phyloP scores from a whole-genome alignment of 2,888 invertebrate species.

The Ophion ventricosus region DNA sequence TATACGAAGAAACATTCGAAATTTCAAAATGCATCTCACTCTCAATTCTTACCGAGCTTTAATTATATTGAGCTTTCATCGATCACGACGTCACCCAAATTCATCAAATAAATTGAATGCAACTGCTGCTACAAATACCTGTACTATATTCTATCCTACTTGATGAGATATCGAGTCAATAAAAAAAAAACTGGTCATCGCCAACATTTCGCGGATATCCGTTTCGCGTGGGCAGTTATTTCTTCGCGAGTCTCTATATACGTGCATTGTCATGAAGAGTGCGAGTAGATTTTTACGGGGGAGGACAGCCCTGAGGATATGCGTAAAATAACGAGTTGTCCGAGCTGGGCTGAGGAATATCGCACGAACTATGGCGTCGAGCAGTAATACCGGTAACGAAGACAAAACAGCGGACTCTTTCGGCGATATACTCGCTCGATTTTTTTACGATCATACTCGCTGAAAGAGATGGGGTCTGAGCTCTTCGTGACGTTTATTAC shows the following conservation, averaged over 20 bases:
- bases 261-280: neutral
- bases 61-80: neutral
- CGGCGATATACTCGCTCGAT: slow-evolving; percentile 36
- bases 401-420: neutral
- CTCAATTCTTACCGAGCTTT: neutral
- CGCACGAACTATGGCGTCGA: slow-evolving; percentile 1
- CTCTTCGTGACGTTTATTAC: slow-evolving; percentile 59
- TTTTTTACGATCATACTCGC: slow-evolving; percentile 48
- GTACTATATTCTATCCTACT: neutral
- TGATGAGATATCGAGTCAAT: neutral
- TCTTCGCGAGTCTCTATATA: neutral
- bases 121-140: neutral
- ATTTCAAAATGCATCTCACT: neutral
- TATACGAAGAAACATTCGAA: neutral
- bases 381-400: slow-evolving; percentile 4
- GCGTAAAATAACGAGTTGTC: slow-evolving; percentile 11
- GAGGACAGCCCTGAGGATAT: neutral
- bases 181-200: neutral
- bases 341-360: neutral
- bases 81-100: neutral
- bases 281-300: neutral
- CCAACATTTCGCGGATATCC: neutral
- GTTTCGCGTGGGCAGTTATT: neutral
- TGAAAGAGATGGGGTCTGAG: slow-evolving; percentile 46
- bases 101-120: neutral